A percentile compares a stretch with the other conserved stretches of the same genome.
phyloP scores from a whole-genome alignment of 2,797 vertebrate species.

The Channa striata region DNA sequence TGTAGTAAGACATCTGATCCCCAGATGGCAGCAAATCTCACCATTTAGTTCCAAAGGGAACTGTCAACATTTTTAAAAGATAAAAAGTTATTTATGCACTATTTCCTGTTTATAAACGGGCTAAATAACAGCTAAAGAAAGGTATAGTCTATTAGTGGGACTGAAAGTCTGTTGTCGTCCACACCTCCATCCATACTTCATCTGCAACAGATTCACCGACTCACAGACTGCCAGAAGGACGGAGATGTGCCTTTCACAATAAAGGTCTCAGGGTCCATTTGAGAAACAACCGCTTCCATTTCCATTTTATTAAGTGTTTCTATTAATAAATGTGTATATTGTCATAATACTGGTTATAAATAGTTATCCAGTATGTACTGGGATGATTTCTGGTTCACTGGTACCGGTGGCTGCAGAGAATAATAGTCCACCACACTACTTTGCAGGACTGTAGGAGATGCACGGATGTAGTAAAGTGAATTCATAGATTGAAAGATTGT shows the following conservation, averaged over 20 bases:
- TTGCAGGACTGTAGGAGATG: no score
- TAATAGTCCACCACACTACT: no score
- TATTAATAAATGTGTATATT: no score
- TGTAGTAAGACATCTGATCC: slow-evolving; percentile 21
- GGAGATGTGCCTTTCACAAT: slow-evolving; percentile 46
- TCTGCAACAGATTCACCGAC: slow-evolving; percentile 6
- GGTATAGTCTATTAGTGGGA: background rate
- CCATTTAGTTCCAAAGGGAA: background rate
- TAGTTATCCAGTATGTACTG: no score
- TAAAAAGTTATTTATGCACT: background rate
- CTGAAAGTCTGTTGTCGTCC: slow-evolving; percentile 14
- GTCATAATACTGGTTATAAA: no score
- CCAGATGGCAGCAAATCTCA: slow-evolving; percentile 60
- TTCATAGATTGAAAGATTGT: no score
- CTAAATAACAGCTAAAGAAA: background rate
- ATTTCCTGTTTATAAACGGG: no score
- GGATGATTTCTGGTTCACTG: no score
- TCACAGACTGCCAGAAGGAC: background rate
- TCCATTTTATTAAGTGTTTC: no score
- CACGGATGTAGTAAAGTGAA: no score
- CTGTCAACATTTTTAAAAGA: background rate
- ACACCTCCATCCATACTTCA: background rate
- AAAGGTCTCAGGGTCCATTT: slow-evolving; percentile 26
- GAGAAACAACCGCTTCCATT: no score
- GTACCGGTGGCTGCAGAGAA: no score